Percentiles rank a stretch among this genome's conserved stretches.
These are phyloP conservation scores for Butastur rufipennis DNA, from an alignment of 2,113 vertebrate species.

Conservation along the genomic window DNA sequence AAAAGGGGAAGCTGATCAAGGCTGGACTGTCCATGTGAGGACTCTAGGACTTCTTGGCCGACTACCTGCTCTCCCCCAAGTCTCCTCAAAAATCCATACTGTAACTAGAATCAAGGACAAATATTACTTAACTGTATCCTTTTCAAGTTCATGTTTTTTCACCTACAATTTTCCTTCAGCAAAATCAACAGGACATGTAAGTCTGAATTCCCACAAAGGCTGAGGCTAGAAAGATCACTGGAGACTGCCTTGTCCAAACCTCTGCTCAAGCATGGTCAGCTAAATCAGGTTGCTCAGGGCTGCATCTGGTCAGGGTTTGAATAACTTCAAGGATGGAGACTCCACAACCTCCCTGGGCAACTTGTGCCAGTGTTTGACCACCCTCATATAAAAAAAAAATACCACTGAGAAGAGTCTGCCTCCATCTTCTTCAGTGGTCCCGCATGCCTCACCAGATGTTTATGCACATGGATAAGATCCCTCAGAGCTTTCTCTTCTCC, in stretches of 20 bases:
- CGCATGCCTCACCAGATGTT: too few relatives aligned
- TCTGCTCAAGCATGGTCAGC: neutral
- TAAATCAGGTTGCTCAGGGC: neutral
- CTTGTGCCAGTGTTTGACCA: neutral
- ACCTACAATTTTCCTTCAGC: neutral
- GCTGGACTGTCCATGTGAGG: neutral
- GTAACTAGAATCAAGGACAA: neutral
- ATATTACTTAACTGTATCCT: accelerated
- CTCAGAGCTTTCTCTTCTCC: neutral
- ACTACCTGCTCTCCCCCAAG: neutral
- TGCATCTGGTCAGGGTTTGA: accelerated
- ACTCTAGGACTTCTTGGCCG: neutral
- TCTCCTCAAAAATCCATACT: neutral
- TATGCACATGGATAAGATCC: neutral
- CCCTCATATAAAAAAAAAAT: accelerated
- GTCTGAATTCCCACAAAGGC: neutral
- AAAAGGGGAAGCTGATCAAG: neutral
- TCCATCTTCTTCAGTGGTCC: neutral
- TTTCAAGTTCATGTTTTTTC: neutral
- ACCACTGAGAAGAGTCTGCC: neutral
- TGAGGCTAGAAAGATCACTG: neutral
- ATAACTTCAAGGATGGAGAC: neutral
- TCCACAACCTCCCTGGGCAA: neutral
- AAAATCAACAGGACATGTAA: neutral
- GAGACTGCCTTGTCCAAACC: neutral